Evolutionary conservation across 92 coral and sea anemone genomes (phyloP).

Genomic region (Pocillopora meandrina): DNA sequence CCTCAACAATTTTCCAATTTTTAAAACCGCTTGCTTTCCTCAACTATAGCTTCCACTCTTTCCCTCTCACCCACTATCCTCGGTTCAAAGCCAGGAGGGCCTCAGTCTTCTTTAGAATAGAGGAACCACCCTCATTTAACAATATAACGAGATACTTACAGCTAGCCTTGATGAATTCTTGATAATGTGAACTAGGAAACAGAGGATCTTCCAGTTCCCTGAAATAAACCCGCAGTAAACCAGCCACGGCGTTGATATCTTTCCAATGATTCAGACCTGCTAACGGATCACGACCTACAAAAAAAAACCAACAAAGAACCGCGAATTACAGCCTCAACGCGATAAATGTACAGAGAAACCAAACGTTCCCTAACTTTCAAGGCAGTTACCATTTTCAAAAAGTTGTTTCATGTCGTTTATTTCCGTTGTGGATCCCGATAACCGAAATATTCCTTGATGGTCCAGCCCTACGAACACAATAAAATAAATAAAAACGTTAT

Average conservation of each 20-base stretch:
- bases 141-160: constrained; percentile 61
- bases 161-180: constrained; percentile 88
- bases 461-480: constrained; percentile 69
- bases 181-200: constrained; percentile 90
- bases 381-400: constrained; percentile 84
- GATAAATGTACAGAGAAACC: not conserved
- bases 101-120: too few species aligned
- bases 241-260: constrained; percentile 98
- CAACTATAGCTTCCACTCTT: too few species aligned
- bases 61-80: too few species aligned
- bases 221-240: constrained; percentile 86
- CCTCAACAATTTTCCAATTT: too few species aligned
- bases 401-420: constrained; percentile 96
- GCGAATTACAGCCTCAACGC: not conserved
- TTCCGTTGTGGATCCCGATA: constrained; percentile 96
- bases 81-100: too few species aligned
- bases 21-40: too few species aligned
- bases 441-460: constrained; percentile 96
- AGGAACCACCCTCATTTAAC: too few species aligned
- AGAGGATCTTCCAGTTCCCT: constrained; percentile 92
- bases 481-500: not conserved
- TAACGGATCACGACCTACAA: constrained; percentile 93
- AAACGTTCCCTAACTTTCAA: too few species aligned
- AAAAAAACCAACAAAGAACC: not conserved
- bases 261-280: constrained; percentile 99